Conservation (phyloP, 2,888 invertebrate species). For the Caenorhabditis angaria region DNA sequence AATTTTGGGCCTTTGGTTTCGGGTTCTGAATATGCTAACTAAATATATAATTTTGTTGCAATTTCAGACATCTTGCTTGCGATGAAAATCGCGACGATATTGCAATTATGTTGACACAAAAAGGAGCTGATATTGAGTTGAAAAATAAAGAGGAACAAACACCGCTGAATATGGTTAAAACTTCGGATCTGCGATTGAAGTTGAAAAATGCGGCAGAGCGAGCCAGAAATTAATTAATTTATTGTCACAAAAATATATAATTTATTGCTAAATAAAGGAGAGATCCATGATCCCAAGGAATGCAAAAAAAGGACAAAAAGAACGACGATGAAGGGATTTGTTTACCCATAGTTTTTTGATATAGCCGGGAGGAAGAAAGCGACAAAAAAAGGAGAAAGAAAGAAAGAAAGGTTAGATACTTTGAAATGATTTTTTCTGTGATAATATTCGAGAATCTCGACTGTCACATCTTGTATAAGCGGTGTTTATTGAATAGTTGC, state of each 20-base stretch:
- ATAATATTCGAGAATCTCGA: constrained; percentile 46
- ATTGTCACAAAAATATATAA: not conserved
- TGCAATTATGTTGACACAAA: constrained; percentile 78
- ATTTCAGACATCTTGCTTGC: constrained; percentile 82
- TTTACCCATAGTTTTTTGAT: not conserved
- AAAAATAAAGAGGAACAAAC: constrained; percentile 76
- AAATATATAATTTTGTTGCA: too few species aligned
- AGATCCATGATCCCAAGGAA: not conserved
- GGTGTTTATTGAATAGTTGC: constrained; percentile 48
- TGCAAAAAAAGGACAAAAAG: not conserved
- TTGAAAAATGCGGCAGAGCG: constrained; percentile 29
- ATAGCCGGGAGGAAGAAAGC: not conserved
- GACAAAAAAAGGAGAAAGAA: not conserved
- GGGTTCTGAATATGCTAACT: too few species aligned
- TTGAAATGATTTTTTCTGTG: constrained; percentile 55
- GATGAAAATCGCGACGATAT: constrained; percentile 82
- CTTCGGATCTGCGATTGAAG: constrained; percentile 27
- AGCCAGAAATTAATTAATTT: not conserved
- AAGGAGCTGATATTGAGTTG: constrained; percentile 78
- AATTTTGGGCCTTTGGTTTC: too few species aligned
- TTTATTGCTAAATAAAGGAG: constrained; percentile 3
- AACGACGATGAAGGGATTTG: not conserved
- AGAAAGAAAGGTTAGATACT: constrained; percentile 27
- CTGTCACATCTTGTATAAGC: constrained; percentile 49
- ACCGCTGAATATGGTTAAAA: constrained; percentile 41